A percentile compares a stretch with the other conserved stretches of the same genome.
phyloP scores from a whole-genome alignment of 2,888 invertebrate species.

The Tetanocera ferruginea region DNA sequence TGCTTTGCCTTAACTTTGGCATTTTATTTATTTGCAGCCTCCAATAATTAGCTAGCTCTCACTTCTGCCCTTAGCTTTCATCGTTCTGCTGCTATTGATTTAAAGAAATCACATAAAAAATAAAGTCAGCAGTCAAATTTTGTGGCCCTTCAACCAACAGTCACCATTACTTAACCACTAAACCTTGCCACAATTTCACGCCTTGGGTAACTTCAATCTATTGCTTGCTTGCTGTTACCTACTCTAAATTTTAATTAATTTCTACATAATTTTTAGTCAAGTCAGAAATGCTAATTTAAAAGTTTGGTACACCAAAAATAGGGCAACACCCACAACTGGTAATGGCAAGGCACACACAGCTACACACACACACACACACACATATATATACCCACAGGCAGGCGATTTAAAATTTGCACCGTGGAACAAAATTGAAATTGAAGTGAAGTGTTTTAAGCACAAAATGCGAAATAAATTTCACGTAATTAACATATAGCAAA shows the following conservation, averaged over 20 bases:
- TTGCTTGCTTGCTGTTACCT: conserved; percentile 4
- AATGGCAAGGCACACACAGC: conserved; percentile 18
- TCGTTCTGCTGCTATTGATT: background rate
- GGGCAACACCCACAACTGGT: conserved; percentile 10
- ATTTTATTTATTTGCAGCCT: too few relatives aligned
- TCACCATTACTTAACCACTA: background rate
- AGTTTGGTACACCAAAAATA: conserved; percentile 37
- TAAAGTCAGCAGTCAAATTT: too few relatives aligned
- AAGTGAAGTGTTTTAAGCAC: conserved; percentile 9
- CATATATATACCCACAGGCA: background rate
- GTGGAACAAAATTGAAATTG: too few relatives aligned
- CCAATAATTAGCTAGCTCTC: too few relatives aligned
- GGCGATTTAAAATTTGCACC: background rate
- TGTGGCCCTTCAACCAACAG: too few relatives aligned
- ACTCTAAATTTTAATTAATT: conserved; percentile 38
- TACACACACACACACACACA: conserved; percentile 24
- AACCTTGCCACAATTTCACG: conserved; percentile 14
- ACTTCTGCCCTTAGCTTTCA: background rate
- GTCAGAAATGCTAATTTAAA: conserved; percentile 40
- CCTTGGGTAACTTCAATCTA: conserved; percentile 20
- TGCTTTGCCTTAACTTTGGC: too few relatives aligned
- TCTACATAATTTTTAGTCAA: conserved; percentile 34
- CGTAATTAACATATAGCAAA: conserved; percentile 65
- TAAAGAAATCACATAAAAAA: too few relatives aligned
- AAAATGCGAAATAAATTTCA: conserved; percentile 56